Percentiles rank a stretch among this genome's conserved stretches.
These are phyloP conservation scores for Dermatophagoides farinae DNA, from an alignment of 1,140 invertebrate species.

Conservation along the genomic window DNA sequence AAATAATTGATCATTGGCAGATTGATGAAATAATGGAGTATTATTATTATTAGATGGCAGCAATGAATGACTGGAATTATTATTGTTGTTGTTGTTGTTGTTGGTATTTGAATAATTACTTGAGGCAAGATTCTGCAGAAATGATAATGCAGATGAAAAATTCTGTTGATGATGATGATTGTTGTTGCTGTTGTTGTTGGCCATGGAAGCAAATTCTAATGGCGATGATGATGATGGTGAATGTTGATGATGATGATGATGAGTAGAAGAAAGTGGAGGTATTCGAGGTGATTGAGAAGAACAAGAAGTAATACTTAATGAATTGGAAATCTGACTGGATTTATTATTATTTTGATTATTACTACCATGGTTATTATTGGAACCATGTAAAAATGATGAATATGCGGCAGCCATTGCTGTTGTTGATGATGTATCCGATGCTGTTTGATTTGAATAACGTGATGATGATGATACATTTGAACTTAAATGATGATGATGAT, in stretches of 20 bases:
- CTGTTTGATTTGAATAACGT: too few relatives aligned
- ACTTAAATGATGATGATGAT: background rate
- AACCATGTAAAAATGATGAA: constrained; percentile 5
- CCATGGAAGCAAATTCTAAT: background rate
- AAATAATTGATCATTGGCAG: too few relatives aligned
- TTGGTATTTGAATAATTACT: background rate
- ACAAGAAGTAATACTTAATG: background rate
- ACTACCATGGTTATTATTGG: background rate
- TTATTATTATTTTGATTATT: background rate
- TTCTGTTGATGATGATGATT: too few relatives aligned
- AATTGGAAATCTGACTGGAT: background rate
- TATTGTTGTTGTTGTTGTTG: background rate
- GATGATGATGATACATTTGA: background rate
- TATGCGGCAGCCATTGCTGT: background rate
- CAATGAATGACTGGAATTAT: background rate
- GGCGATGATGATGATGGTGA: constrained; percentile 1
- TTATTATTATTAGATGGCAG: background rate
- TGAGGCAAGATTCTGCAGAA: constrained; percentile 1
- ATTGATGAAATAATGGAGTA: background rate
- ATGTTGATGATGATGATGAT: background rate
- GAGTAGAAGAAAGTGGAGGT: background rate
- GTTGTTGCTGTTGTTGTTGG: background rate
- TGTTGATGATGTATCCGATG: background rate
- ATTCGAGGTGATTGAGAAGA: background rate
- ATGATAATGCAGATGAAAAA: background rate